phyloP scores from a whole-genome alignment of 2,888 invertebrate species.

The Seladonia tumulorum region DNA sequence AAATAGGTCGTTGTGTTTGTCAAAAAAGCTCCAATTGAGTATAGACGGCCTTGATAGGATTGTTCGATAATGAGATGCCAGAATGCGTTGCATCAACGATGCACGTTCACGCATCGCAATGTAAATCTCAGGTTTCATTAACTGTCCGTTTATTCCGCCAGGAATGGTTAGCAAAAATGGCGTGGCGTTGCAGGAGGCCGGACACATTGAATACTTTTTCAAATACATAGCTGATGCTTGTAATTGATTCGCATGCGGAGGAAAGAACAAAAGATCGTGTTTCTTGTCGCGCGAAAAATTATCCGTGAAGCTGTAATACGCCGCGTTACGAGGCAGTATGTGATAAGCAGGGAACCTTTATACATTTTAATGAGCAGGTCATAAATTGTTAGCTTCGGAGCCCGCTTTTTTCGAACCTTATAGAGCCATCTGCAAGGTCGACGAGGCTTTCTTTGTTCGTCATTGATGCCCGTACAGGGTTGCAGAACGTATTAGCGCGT shows the following conservation, averaged over 20 bases:
- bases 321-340: slow-evolving; percentile 17
- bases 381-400: slow-evolving; percentile 47
- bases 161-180: neutral
- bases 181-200: neutral
- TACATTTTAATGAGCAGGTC: slow-evolving; percentile 61
- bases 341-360: slow-evolving; percentile 56
- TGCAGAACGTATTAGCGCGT: slow-evolving; percentile 29
- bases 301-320: slow-evolving; percentile 8
- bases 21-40: neutral
- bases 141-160: neutral
- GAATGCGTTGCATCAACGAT: neutral
- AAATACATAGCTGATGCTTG: slow-evolving; percentile 14
- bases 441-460: slow-evolving; percentile 52
- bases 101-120: neutral
- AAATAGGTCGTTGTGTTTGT: no score
- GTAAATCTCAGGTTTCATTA: slow-evolving; percentile 6
- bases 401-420: slow-evolving; percentile 54
- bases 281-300: slow-evolving; percentile 19
- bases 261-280: neutral
- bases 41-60: neutral
- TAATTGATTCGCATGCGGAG: neutral
- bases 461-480: slow-evolving; percentile 33
- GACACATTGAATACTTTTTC: neutral
- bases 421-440: slow-evolving; percentile 52
- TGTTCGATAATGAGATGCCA: neutral